Conservation (phyloP, 2,113 vertebrate species). For the Stigmatopora argus region DNA sequence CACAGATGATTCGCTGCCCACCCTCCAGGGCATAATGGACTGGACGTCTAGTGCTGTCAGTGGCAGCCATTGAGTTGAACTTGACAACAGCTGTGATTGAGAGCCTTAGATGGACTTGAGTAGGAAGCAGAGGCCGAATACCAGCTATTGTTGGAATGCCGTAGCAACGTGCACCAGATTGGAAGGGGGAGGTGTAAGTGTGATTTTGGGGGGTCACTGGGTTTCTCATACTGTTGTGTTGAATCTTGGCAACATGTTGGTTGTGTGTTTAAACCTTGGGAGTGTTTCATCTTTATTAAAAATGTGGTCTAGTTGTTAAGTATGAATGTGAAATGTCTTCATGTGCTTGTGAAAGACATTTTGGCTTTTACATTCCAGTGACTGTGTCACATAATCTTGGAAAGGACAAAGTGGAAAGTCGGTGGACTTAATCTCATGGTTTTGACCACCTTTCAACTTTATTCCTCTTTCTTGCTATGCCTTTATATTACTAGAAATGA, state of each 20-base stretch:
- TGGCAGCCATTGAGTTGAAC: conserved; percentile 8
- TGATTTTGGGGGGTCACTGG: conserved; percentile 33
- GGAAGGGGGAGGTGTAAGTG: conserved; percentile 26
- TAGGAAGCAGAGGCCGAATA: conserved; percentile 50
- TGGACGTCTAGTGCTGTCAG: too few species aligned
- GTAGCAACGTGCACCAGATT: conserved; percentile 45
- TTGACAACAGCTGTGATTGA: conserved; percentile 29
- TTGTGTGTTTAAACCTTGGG: conserved; percentile 17
- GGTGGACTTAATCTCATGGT: too few species aligned
- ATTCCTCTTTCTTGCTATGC: too few species aligned
- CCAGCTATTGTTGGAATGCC: conserved; percentile 66
- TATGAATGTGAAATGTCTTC: background rate
- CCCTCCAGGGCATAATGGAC: too few species aligned
- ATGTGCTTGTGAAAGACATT: background rate
- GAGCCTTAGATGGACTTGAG: conserved; percentile 16
- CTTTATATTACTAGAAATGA: too few species aligned
- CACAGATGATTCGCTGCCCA: too few species aligned
- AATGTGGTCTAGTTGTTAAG: background rate
- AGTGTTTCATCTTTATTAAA: conserved; percentile 6
- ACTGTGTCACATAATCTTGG: background rate
- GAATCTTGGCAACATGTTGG: conserved; percentile 27
- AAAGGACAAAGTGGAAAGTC: background rate
- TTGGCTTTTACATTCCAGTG: background rate
- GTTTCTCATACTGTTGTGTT: conserved; percentile 43
- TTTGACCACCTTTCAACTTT: too few species aligned